These are phyloP conservation scores for Micromys minutus DNA, from an alignment of 2,113 vertebrate species.

Conservation along the genomic window DNA sequence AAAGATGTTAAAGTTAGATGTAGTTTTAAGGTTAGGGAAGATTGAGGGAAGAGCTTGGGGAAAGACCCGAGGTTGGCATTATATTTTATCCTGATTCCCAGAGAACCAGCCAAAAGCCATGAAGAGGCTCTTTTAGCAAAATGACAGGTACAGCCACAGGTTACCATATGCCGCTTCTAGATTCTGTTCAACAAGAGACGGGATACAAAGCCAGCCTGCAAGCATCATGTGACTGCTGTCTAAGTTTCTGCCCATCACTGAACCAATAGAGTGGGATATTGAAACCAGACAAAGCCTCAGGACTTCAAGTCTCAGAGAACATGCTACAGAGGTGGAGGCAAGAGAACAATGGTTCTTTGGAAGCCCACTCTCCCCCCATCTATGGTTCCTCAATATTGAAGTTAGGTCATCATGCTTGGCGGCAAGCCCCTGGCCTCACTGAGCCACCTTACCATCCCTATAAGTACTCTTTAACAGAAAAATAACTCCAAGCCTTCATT, in stretches of 20 bases:
- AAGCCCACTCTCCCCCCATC: not conserved
- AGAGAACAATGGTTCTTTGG: too few relatives aligned
- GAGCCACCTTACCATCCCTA: not conserved
- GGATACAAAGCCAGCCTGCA: not conserved
- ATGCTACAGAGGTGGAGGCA: too few relatives aligned
- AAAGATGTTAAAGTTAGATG: not conserved
- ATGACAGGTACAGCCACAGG: conserved; percentile 12
- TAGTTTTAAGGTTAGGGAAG: not conserved
- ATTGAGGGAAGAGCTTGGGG: not conserved
- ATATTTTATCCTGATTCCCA: not conserved
- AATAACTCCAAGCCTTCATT: conserved; percentile 29
- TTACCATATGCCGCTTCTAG: conserved; percentile 24
- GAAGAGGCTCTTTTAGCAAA: not conserved
- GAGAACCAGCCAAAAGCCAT: not conserved
- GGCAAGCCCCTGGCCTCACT: not conserved
- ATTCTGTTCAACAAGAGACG: not conserved
- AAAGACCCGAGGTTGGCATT: not conserved
- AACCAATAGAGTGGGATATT: conserved; percentile 35
- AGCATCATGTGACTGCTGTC: conserved; percentile 32
- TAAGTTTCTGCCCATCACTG: conserved; percentile 37
- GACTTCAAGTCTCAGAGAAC: not conserved
- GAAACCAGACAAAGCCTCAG: not conserved
- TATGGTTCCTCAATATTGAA: not conserved
- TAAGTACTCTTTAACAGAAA: conserved; percentile 31
- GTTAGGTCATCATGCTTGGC: too few relatives aligned